A percentile compares a stretch with the other conserved stretches of the same genome.
Evolutionary conservation across 2,113 vertebrate species (phyloP).

Genomic region (Clarias magur): DNA sequence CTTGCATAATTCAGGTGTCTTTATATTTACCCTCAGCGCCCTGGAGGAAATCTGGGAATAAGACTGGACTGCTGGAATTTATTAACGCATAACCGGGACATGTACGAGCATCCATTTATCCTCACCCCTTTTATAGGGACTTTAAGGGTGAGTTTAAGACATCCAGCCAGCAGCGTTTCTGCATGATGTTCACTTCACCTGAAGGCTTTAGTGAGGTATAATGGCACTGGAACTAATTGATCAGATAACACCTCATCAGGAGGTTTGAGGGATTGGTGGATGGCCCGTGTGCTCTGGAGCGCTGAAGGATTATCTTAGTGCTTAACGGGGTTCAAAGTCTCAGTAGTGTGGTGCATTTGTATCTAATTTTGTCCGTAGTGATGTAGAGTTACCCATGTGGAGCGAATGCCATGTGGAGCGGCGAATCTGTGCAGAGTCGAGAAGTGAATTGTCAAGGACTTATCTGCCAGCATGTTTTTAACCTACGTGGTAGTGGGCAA

Average conservation of each 20-base stretch:
- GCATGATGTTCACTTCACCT: conserved; percentile 21
- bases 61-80: conserved; percentile 48
- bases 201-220: conserved; percentile 23
- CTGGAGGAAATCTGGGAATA: conserved; percentile 43
- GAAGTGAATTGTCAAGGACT: conserved; percentile 26
- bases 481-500: neutral
- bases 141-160: neutral
- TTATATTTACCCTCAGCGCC: conserved; percentile 66
- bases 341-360: conserved; percentile 14
- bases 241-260: conserved; percentile 46
- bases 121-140: neutral
- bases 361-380: conserved; percentile 24
- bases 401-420: conserved; percentile 27
- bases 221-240: conserved; percentile 46
- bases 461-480: conserved; percentile 18
- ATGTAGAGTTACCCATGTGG: conserved; percentile 21
- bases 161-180: neutral
- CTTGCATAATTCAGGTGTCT: conserved; percentile 72
- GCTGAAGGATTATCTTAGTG: conserved; percentile 25
- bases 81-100: conserved; percentile 47
- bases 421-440: neutral
- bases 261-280: conserved; percentile 30
- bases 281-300: neutral
- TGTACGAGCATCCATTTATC: neutral
- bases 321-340: conserved; percentile 19